Base-by-base conservation (phyloP, 2,113 vertebrate species). In the Pterocles orientalis region DNA sequence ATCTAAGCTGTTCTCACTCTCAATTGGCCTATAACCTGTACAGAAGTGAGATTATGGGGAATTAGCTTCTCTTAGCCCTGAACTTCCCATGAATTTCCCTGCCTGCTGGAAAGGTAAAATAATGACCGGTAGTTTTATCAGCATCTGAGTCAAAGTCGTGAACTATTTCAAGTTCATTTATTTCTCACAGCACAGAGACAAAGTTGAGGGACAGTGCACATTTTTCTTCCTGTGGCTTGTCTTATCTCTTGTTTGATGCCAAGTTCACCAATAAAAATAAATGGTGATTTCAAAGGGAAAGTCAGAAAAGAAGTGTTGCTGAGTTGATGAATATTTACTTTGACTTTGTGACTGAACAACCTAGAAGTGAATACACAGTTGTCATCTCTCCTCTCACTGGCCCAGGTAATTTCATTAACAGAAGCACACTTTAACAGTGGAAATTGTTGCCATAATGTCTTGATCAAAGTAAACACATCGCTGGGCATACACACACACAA, bases 361-460 rank as follows among this genome's bases (percentile, higher is more conserved):
- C 54, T n/a, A 47, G 58, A 76, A 77, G 82, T 12, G 24, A 90
- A 85, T 45, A 43, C 21, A 41, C 24, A 72, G 39, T 45, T 85
- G 69, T 61, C 61, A 41, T 86, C 61, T 91, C 84, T 90, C 72
- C 83, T 62, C 6, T 61, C 88, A 33, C 69, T 87, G 58, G 71
- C 78, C 79, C 89, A 94, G 89, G 83, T 96, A 78, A 76, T 92
- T 88, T 94, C 92, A 94, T 96, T 90, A 95, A 81, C 48, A 81
- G 50, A 69, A 69, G 50, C 29, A 33, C 10, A 3, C 19, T 85
- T 85, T 65, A 87, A 54, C 51, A 79, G 76, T 43, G 69, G 69
- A 94, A 92, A 84, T 69, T 64, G 64, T 75, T 88, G 64, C 86
- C n/a, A 54, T 86, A 77, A 86, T 68, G 25, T 88, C 86, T 91